Conservation (phyloP, 2,113 vertebrate genomes). For the Clinocottus analis region DNA sequence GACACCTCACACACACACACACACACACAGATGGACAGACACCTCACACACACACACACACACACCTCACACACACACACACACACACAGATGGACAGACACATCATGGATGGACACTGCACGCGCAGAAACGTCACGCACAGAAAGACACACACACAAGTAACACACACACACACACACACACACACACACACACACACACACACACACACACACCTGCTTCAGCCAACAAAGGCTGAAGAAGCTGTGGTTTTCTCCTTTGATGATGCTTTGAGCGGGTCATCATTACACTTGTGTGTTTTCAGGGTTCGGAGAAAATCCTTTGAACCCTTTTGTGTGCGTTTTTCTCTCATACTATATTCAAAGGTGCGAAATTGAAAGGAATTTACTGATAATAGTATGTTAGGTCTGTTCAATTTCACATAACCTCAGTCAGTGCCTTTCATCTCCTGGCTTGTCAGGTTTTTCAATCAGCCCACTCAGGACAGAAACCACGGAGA, state of each 20-base stretch:
- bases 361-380: slow-evolving; percentile 27
- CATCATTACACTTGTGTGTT: slow-evolving; percentile 8
- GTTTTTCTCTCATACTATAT: neutral
- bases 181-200: neutral
- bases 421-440: slow-evolving; percentile 12
- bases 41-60: neutral
- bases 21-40: neutral
- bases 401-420: slow-evolving; percentile 7
- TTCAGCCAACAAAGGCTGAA: slow-evolving; percentile 20
- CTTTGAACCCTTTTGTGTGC: neutral
- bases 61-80: neutral
- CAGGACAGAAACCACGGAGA: slow-evolving; percentile 2
- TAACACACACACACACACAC: neutral
- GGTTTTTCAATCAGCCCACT: slow-evolving; percentile 31
- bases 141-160: too few relatives aligned
- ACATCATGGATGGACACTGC: too few relatives aligned
- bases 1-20: too few relatives aligned
- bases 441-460: slow-evolving; percentile 21
- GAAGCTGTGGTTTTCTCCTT: slow-evolving; percentile 9
- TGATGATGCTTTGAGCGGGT: slow-evolving; percentile 20
- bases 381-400: slow-evolving; percentile 37
- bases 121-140: neutral
- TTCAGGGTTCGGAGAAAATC: neutral
- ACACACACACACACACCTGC: neutral
- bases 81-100: neutral